These are phyloP conservation scores for Lapara coniferarum DNA, from an alignment of 2,888 invertebrate species.

Conservation along the genomic window DNA sequence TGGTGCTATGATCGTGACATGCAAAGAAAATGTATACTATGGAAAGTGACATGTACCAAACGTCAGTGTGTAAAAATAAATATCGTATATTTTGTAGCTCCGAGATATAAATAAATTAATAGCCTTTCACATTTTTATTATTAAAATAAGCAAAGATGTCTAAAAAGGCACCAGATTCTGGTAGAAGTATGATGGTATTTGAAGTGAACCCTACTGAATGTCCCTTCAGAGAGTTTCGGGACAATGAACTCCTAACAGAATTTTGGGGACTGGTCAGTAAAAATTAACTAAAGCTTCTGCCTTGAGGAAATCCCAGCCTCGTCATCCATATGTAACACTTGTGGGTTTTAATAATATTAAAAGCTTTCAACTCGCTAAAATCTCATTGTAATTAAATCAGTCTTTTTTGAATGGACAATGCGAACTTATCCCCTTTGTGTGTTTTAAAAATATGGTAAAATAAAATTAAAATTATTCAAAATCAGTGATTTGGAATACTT, in stretches of 20 bases:
- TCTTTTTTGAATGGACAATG: too few relatives aligned
- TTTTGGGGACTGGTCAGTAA: conserved; percentile 70
- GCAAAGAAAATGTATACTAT: too few relatives aligned
- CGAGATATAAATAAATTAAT: not conserved
- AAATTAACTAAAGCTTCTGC: not conserved
- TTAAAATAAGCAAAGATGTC: conserved; percentile 36
- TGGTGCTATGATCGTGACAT: too few relatives aligned
- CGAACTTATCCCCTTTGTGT: too few relatives aligned
- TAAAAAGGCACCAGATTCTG: conserved; percentile 37
- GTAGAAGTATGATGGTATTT: conserved; percentile 39
- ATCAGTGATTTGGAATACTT: too few relatives aligned
- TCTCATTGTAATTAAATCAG: too few relatives aligned
- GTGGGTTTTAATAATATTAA: too few relatives aligned
- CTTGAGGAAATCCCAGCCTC: not conserved
- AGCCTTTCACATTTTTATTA: not conserved
- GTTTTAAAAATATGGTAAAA: too few relatives aligned
- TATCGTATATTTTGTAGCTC: not conserved
- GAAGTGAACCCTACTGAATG: conserved; percentile 60
- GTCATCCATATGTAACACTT: not conserved
- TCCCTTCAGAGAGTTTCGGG: conserved; percentile 73
- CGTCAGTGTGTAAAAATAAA: not conserved
- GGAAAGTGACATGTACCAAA: not conserved
- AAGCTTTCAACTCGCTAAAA: too few relatives aligned
- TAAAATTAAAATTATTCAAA: too few relatives aligned
- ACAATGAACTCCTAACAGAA: conserved; percentile 64